A percentile compares a stretch with the other conserved stretches of the same genome.
Conservation (phyloP, 2,888 invertebrate species). For the Axea sp. region DNA sequence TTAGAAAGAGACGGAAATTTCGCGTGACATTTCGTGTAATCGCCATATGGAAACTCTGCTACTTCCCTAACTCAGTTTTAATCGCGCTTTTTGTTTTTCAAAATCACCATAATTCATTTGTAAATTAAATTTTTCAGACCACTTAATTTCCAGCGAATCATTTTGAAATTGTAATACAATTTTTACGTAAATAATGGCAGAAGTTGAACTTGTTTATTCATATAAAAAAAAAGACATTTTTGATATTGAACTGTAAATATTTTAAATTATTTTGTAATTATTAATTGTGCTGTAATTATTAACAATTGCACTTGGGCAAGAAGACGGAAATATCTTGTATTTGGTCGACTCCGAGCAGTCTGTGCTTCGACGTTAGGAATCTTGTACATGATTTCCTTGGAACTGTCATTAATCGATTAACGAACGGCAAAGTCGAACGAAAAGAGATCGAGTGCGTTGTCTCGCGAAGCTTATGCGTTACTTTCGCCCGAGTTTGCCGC, state of each 20-base stretch:
- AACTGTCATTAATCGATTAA: constrained; percentile 27
- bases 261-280: no score
- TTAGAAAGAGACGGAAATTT: constrained; percentile 47
- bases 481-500: constrained; percentile 66
- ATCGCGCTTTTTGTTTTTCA: constrained; percentile 5
- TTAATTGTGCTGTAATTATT: no score
- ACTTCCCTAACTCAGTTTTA: constrained; percentile 28
- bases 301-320: no score
- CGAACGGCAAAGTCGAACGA: constrained; percentile 33
- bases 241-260: no score
- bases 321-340: background rate
- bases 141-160: no score
- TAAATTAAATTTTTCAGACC: no score
- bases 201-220: no score
- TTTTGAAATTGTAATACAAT: no score
- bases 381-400: constrained; percentile 20
- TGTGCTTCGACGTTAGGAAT: background rate
- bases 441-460: constrained; percentile 67
- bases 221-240: no score
- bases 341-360: background rate
- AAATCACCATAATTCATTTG: background rate
- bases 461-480: constrained; percentile 68
- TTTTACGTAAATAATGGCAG: no score
- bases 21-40: constrained; percentile 55
- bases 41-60: constrained; percentile 30